Evolutionary conservation across 1,140 invertebrate genomes (phyloP).

Genomic region (Ylistrum balloti): DNA sequence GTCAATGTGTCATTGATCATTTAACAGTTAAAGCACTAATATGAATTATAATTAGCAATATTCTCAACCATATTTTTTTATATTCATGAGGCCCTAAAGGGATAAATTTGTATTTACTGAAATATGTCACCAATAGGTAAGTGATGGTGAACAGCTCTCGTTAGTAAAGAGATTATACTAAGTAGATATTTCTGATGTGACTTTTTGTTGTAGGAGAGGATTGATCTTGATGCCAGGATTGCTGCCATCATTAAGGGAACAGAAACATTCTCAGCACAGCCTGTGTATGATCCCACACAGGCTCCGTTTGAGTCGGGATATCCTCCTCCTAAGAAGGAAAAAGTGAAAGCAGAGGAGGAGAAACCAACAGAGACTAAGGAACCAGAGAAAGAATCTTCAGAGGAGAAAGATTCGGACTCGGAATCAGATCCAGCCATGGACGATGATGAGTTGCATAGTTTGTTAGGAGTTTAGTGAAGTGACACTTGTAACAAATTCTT

Average conservation of each 20-base stretch:
- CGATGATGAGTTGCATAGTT: conserved; percentile 76
- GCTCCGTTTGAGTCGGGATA: conserved; percentile 53
- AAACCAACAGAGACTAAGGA: conserved; percentile 28
- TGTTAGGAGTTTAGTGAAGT: conserved; percentile 71
- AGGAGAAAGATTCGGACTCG: conserved; percentile 62
- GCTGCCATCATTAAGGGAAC: conserved; percentile 69
- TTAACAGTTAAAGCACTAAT: too few relatives aligned
- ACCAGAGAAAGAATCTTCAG: conserved; percentile 42
- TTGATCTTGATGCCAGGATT: conserved; percentile 73
- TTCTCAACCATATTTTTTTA: too few relatives aligned
- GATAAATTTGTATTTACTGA: too few relatives aligned
- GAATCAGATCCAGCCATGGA: conserved; percentile 73
- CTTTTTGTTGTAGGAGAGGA: conserved; percentile 66
- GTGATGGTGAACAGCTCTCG: too few relatives aligned
- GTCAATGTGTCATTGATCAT: too few relatives aligned
- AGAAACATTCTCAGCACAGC: conserved; percentile 49
- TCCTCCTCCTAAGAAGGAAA: conserved; percentile 47
- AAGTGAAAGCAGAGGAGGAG: conserved; percentile 37
- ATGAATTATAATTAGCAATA: too few relatives aligned
- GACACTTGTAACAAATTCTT: not conserved
- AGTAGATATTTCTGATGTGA: too few relatives aligned
- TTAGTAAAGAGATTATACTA: too few relatives aligned
- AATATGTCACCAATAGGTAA: too few relatives aligned
- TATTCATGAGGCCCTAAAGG: too few relatives aligned
- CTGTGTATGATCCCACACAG: conserved; percentile 54